Percentiles rank a stretch among this genome's conserved stretches.
Conservation (phyloP, 2,113 vertebrate genomes). For the Alaudala cheleensis region DNA sequence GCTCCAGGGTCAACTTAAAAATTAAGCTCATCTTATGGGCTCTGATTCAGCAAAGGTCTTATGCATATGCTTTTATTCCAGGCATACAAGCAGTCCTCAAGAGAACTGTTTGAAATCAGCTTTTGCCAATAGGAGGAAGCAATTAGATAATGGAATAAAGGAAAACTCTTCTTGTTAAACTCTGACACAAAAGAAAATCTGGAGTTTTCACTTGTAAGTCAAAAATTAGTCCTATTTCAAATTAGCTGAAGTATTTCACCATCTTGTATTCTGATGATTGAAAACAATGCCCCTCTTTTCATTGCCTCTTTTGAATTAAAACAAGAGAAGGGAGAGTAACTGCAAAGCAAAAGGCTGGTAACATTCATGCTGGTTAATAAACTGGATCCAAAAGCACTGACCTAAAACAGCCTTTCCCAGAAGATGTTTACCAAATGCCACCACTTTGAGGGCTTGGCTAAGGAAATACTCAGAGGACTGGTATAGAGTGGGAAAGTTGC, state of each 20-base stretch:
- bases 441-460: not conserved
- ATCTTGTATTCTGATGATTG: not conserved
- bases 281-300: not conserved
- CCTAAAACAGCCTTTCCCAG: not conserved
- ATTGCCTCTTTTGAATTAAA: not conserved
- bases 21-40: not conserved
- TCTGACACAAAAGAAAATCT: not conserved
- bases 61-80: not conserved
- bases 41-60: slow-evolving; percentile 13
- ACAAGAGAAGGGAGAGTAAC: not conserved
- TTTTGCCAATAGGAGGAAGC: slow-evolving; percentile 25
- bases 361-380: not conserved
- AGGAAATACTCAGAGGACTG: not conserved
- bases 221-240: not conserved
- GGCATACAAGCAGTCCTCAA: not conserved
- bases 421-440: not conserved
- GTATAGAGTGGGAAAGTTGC: not conserved
- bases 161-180: not conserved
- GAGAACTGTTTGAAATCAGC: slow-evolving; percentile 11
- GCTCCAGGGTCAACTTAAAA: slow-evolving; percentile 12
- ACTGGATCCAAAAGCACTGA: not conserved
- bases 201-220: not conserved
- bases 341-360: not conserved
- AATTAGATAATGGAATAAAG: slow-evolving; percentile 23
- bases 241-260: not conserved